Evolutionary conservation across 2,113 vertebrate species (phyloP), one percentile per base, ranked within the genome.

Genomic region (Limnothrissa miodon): DNA sequence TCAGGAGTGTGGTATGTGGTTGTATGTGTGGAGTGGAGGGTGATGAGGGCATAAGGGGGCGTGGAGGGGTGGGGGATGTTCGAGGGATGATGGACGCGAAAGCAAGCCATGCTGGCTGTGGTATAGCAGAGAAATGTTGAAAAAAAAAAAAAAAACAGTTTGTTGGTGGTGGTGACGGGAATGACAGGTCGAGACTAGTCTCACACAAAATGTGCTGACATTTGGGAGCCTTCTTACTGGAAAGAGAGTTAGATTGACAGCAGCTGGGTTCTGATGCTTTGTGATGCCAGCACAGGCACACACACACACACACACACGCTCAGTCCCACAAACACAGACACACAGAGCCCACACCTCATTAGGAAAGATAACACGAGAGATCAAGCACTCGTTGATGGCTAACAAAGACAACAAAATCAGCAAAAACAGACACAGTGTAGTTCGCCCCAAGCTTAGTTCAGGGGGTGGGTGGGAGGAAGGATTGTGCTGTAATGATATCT

Each of bases 141-240:
- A 4, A 2, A 56, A 56, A 5, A 4, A 2, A 56, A 56, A 56
- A n/a, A 42, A 42, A 23, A n/a, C 21, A 48, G 82, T 39, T 74
- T 39, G 42, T 15, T 36, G 81, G 82, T 45, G 23, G 79, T 23
- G 48, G 45, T 62, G 45, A 48, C 86, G 86, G 92, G 94, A 93
- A 93, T 94, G 94, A 94, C 90, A 93, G 92, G 23, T 56, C 51
- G 51, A 4, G 46, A 4, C 42, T 42, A 42, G 42, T 42, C 42
- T 4, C 42, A 42, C 42, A 42, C 42, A 42, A 42, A 42, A 42
- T 6, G 42, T 42, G 42, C 42, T 42, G 42, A 42, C 42, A 42
- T 42, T 42, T 42, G 42, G 42, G 6, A 42, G 6, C 6, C 42
- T 42, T 42, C 42, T 6, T 42, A 42, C 42, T 42, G 2, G 42